These are phyloP conservation scores for Hipposideros larvatus DNA, from an alignment of 2,797 vertebrate genomes.

Conservation along the genomic window DNA sequence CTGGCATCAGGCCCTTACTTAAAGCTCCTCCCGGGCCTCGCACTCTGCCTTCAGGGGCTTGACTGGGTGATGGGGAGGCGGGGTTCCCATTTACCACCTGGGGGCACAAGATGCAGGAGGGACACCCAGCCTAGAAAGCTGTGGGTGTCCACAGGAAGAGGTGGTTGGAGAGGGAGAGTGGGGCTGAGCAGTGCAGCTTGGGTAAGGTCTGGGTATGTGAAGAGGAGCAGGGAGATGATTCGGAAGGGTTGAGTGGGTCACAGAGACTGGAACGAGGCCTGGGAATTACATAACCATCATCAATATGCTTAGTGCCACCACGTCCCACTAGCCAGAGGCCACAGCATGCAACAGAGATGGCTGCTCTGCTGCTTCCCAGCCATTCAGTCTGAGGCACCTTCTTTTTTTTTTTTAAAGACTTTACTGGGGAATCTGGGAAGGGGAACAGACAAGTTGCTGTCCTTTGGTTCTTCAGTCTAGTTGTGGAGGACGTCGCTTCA, in stretches of 20 bases:
- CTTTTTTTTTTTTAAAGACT: neutral
- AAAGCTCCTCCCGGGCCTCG: neutral
- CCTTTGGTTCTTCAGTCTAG: too few species aligned
- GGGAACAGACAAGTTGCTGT: too few species aligned
- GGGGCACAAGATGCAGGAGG: neutral
- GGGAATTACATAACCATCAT: neutral
- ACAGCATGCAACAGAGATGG: neutral
- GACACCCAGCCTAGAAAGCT: neutral
- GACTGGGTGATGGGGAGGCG: neutral
- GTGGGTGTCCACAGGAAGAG: neutral
- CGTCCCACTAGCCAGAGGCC: neutral
- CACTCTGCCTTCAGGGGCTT: neutral
- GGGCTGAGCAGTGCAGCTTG: neutral
- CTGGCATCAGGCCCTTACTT: neutral
- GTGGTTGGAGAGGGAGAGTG: accelerated
- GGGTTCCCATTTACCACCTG: neutral
- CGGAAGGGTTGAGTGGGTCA: neutral
- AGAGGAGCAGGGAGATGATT: neutral
- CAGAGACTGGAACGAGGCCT: neutral
- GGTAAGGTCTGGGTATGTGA: neutral
- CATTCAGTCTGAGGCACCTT: neutral
- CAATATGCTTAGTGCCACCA: neutral
- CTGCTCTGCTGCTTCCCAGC: neutral
- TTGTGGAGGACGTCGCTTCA: too few species aligned
- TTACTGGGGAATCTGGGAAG: too few species aligned